Evolutionary conservation across 2,113 vertebrate genomes (phyloP).

Genomic region (Cisticola juncidis): DNA sequence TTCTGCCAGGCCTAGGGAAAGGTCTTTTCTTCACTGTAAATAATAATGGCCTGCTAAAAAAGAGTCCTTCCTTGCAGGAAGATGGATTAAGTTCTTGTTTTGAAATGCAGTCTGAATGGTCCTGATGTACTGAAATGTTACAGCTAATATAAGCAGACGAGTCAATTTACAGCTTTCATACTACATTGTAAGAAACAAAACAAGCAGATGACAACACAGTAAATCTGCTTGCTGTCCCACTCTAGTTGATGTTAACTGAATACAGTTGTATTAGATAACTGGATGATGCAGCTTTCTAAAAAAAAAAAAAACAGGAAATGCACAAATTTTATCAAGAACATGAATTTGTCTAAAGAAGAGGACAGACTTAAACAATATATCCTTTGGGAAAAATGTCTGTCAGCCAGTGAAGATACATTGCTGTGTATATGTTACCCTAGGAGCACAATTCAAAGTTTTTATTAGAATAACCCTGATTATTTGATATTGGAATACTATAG

Average conservation of each 20-base stretch:
- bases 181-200: conserved; percentile 53
- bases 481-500: neutral
- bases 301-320: neutral
- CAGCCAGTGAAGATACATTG: neutral
- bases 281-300: conserved; percentile 8
- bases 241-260: conserved; percentile 50
- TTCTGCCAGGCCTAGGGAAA: neutral
- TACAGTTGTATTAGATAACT: neutral
- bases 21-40: neutral
- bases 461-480: neutral
- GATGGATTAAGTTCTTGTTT: conserved; percentile 30
- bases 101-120: conserved; percentile 34
- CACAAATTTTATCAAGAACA: neutral
- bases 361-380: neutral
- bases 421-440: neutral
- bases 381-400: neutral
- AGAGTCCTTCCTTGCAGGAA: neutral
- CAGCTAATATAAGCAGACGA: conserved; percentile 60
- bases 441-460: neutral
- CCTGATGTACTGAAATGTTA: conserved; percentile 39
- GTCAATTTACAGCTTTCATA: conserved; percentile 66
- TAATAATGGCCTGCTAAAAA: neutral
- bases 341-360: neutral
- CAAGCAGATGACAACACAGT: conserved; percentile 42
- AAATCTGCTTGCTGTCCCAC: conserved; percentile 18